These are phyloP conservation scores for Pachypanchax playfairii DNA, from an alignment of 2,113 vertebrate genomes.

Conservation along the genomic window DNA sequence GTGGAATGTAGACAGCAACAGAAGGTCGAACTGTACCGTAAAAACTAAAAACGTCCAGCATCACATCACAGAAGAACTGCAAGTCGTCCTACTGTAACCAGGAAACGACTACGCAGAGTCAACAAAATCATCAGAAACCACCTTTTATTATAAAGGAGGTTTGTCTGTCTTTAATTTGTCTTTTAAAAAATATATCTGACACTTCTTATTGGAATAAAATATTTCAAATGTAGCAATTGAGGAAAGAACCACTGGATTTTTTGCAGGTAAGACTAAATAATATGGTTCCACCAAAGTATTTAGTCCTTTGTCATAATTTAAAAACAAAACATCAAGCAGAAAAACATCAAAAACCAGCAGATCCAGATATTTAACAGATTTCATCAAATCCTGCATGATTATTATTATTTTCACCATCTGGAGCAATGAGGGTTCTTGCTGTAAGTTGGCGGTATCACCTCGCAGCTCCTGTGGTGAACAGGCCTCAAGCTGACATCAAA, in stretches of 20 bases:
- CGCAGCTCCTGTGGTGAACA: constrained; percentile 22
- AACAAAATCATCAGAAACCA: constrained; percentile 22
- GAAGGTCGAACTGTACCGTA: constrained; percentile 48
- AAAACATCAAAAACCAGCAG: constrained; percentile 1
- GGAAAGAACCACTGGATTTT: background rate
- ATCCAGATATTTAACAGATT: constrained; percentile 1
- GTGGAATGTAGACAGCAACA: constrained; percentile 69
- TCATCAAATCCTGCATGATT: constrained; percentile 20
- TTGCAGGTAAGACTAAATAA: constrained; percentile 4
- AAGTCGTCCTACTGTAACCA: constrained; percentile 28
- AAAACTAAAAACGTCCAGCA: constrained; percentile 52
- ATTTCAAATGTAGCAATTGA: constrained; percentile 1
- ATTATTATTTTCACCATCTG: constrained; percentile 15
- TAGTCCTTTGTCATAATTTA: background rate
- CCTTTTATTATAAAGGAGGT: constrained; percentile 10
- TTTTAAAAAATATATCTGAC: background rate
- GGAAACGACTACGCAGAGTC: constrained; percentile 25
- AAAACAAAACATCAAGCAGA: constrained; percentile 11
- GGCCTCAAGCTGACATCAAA: constrained; percentile 19
- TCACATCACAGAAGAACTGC: constrained; percentile 52
- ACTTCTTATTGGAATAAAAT: constrained; percentile 13
- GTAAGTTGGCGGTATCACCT: constrained; percentile 16
- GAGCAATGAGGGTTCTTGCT: constrained; percentile 31
- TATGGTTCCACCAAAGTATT: background rate
- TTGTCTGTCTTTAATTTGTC: background rate